These are phyloP conservation scores for Apostichopus parvimensis DNA, from an alignment of 35 echinoderm and acorn worm genomes.

Conservation along the genomic window DNA sequence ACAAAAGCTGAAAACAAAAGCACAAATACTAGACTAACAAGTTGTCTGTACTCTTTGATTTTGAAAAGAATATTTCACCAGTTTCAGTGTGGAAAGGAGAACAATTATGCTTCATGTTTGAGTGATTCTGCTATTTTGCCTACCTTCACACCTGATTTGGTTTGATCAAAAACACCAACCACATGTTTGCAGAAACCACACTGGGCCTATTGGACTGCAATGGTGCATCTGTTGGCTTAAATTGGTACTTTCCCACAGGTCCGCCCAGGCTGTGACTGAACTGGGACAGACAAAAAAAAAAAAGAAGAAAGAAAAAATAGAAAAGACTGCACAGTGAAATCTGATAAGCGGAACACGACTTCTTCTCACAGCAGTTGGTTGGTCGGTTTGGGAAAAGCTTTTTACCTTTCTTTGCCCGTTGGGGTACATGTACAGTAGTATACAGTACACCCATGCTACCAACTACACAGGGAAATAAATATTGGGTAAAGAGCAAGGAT, in stretches of 20 bases:
- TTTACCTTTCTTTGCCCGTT: neutral
- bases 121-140: constrained; percentile 18
- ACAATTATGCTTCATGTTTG: constrained; percentile 37
- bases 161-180: constrained; percentile 46
- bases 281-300: too few relatives aligned
- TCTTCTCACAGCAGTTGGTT: constrained; percentile 29
- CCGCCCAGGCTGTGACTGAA: too few relatives aligned
- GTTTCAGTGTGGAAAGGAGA: neutral
- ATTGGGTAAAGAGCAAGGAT: neutral
- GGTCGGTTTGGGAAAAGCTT: neutral
- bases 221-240: neutral
- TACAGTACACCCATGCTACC: neutral
- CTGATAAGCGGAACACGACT: constrained; percentile 4
- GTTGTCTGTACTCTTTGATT: too few relatives aligned
- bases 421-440: neutral
- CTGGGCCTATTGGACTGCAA: neutral
- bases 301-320: neutral
- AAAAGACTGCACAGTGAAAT: neutral
- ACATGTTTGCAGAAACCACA: constrained; percentile 48
- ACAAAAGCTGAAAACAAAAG: too few relatives aligned
- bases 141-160: constrained; percentile 37
- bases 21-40: too few relatives aligned
- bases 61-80: too few relatives aligned
- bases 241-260: constrained; percentile 38
- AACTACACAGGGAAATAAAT: neutral